These are phyloP conservation scores for Protonibea diacanthus DNA, from an alignment of 2,797 vertebrate genomes.

Conservation along the genomic window DNA sequence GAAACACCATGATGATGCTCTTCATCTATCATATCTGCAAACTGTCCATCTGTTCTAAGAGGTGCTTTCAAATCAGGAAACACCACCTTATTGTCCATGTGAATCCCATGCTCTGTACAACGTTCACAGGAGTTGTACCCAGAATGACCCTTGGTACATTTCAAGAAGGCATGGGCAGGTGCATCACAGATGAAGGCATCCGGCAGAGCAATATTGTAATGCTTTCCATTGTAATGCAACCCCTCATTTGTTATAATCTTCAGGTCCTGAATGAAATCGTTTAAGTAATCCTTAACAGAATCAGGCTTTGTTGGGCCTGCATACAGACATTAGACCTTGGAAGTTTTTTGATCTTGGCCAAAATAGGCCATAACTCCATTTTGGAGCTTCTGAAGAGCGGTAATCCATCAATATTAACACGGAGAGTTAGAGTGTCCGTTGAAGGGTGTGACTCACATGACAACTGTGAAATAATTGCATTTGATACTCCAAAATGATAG, in stretches of 20 bases:
- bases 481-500: not conserved
- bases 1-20: not conserved
- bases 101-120: conserved; percentile 24
- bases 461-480: not conserved
- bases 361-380: conserved; percentile 13
- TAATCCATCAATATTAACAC: not conserved
- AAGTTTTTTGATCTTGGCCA: conserved; percentile 1
- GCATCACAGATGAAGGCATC: conserved; percentile 31
- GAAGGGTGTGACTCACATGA: not conserved
- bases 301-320: not conserved
- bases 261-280: conserved; percentile 26
- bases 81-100: conserved; percentile 7
- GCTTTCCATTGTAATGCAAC: conserved; percentile 5
- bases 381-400: not conserved
- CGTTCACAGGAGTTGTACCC: conserved; percentile 22
- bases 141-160: conserved; percentile 27
- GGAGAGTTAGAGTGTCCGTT: not conserved
- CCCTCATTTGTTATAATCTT: not conserved
- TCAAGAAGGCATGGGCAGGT: conserved; percentile 19
- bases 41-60: not conserved
- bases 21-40: not conserved
- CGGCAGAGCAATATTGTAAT: conserved; percentile 20
- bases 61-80: conserved; percentile 5
- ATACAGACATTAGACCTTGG: not conserved
- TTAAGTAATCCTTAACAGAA: conserved; percentile 4